Evolutionary conservation across 2,797 vertebrate genomes (phyloP), one percentile per base, ranked within the genome.

Genomic region (Telmatherina bonti): DNA sequence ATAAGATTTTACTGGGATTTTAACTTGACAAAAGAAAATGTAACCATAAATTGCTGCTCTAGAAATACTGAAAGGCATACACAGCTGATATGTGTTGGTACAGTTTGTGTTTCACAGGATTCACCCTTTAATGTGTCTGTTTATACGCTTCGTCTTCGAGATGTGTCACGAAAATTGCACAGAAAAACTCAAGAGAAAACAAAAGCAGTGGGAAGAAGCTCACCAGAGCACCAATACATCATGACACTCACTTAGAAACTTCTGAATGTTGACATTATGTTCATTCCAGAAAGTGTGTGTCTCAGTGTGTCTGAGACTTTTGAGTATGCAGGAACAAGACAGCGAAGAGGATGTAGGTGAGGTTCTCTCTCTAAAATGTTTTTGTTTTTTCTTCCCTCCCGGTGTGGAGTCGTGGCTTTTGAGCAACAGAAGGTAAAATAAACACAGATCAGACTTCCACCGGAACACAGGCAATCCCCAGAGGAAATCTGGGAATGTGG

Each of bases 391-490:
- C 87, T 84, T 87, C 89, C 90, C 89, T 88, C 90, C 89, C 33
- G 76, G 89, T 88, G 91, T 73, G 86, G 89, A 91, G 83, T 88
- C 70, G 69, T 63, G 84, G 89, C 82, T 85, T 90, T 79, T 82
- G 84, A 91, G 91, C 82, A 88, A 91, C 88, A 91, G 87, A 93
- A 93, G 89, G 91, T 93, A 93, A 94, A 93, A 94, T 92, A 94
- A 94, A 94, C 92, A 93, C 49, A 18, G 82, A 76, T 79, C 89
- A 91, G 91, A 91, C 90, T 91, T 93, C 89, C 92, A 86, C 92
- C 90, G 89, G 92, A 93, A 93, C 89, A 83, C 76, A 33, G 73
- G 81, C 88, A 41, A 88, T 88, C 90, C 92, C 90, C 77, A 31
- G 80, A 89, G 90, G 91, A 92, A 94, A 92, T 71, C 90, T 89